These are phyloP conservation scores for Heloderma charlesbogerti DNA, from an alignment of 2,113 vertebrate genomes.

Conservation along the genomic window DNA sequence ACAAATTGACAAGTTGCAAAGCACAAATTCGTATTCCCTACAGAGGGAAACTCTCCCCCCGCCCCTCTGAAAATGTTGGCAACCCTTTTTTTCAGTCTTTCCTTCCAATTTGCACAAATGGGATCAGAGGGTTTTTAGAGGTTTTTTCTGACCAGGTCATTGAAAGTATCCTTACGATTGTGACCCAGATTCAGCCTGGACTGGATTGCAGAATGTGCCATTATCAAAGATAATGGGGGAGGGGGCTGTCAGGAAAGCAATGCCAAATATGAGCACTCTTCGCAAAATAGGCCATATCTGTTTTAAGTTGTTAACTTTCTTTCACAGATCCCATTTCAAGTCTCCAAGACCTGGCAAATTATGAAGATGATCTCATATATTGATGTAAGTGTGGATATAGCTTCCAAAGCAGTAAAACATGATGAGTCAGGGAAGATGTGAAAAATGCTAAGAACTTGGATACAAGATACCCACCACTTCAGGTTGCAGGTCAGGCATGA, in stretches of 20 bases:
- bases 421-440: neutral
- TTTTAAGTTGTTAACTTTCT: neutral
- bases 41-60: too few relatives aligned
- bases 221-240: too few relatives aligned
- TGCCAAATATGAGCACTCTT: neutral
- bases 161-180: too few relatives aligned
- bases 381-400: neutral
- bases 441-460: neutral
- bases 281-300: neutral
- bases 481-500: neutral
- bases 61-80: too few relatives aligned
- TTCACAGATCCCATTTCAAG: neutral
- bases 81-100: too few relatives aligned
- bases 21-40: too few relatives aligned
- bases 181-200: too few relatives aligned
- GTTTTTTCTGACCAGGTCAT: too few relatives aligned
- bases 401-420: neutral
- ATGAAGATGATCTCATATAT: slow-evolving; percentile 8
- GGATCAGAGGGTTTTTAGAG: too few relatives aligned
- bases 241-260: neutral
- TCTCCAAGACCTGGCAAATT: neutral
- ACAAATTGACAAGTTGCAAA: neutral
- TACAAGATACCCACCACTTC: neutral
- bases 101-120: too few relatives aligned
- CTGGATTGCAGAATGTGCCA: too few relatives aligned